Percentiles rank a stretch among this genome's conserved stretches.
phyloP scores from a whole-genome alignment of 2,888 invertebrate genomes.

The Yponomeuta sedellus region DNA sequence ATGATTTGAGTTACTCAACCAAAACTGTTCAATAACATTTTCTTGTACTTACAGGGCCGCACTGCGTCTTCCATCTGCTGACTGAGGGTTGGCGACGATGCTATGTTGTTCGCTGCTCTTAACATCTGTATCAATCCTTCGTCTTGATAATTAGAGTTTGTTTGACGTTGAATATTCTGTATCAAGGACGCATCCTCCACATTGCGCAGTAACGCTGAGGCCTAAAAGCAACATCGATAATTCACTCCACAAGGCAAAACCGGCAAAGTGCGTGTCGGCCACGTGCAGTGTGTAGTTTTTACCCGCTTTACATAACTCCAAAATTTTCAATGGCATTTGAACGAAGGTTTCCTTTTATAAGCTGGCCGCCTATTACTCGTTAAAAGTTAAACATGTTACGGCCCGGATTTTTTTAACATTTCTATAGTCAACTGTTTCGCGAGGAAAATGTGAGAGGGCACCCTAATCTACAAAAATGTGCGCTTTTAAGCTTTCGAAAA shows the following conservation, averaged over 20 bases:
- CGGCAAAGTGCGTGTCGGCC: too few relatives aligned
- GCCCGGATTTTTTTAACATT: too few relatives aligned
- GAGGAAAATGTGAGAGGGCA: too few relatives aligned
- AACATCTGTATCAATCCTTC: not conserved
- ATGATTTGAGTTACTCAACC: too few relatives aligned
- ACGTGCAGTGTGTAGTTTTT: not conserved
- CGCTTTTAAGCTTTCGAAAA: too few relatives aligned
- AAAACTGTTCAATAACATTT: not conserved
- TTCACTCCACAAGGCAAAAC: not conserved
- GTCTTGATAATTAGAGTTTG: not conserved
- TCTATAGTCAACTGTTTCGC: too few relatives aligned
- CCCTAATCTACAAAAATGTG: too few relatives aligned
- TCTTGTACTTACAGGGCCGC: not conserved
- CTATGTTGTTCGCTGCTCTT: not conserved
- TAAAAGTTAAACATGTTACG: too few relatives aligned
- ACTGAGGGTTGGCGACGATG: not conserved
- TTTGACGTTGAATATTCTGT: slow-evolving; percentile 1
- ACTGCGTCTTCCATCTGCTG: not conserved
- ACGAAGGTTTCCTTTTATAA: too few relatives aligned
- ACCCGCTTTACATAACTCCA: not conserved
- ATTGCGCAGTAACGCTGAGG: not conserved
- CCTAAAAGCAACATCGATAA: not conserved
- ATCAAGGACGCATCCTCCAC: not conserved
- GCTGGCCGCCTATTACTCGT: too few relatives aligned
- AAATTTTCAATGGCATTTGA: not conserved